Evolutionary conservation across 1,140 invertebrate species (phyloP).

Genomic region (Drosophila melanica): DNA sequence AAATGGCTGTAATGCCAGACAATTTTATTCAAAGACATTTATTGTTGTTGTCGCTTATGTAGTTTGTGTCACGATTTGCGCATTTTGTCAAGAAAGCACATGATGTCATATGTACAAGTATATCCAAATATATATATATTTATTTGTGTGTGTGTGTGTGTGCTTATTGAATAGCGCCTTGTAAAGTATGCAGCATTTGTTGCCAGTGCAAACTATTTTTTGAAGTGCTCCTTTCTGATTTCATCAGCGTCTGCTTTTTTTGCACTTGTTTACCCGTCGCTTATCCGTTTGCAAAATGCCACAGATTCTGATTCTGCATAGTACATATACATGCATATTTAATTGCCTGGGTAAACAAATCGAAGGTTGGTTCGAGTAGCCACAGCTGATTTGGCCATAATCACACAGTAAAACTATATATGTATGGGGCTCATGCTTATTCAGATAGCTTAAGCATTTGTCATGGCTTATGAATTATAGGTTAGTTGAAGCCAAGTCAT

Average conservation of each 20-base stretch:
- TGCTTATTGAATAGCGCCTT: constrained; percentile 11
- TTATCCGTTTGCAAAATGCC: constrained; percentile 30
- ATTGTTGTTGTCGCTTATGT: constrained; percentile 56
- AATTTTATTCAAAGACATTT: constrained; percentile 69
- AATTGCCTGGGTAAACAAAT: constrained; percentile 26
- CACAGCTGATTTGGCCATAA: constrained; percentile 8
- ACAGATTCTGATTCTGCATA: constrained; percentile 6
- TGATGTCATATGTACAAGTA: constrained; percentile 48
- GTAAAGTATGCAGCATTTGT: constrained; percentile 51
- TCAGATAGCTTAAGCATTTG: background rate
- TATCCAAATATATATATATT: background rate
- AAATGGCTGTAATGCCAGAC: constrained; percentile 60
- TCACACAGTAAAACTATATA: no score
- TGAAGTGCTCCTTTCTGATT: constrained; percentile 6
- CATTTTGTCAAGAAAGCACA: constrained; percentile 42
- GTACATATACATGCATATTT: background rate
- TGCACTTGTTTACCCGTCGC: constrained; percentile 17
- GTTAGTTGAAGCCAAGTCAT: background rate
- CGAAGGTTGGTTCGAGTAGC: background rate
- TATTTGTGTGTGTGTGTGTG: background rate
- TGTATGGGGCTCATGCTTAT: no score
- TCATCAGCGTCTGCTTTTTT: constrained; percentile 12
- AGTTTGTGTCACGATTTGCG: constrained; percentile 50
- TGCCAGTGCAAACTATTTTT: constrained; percentile 28
- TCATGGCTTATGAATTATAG: background rate